Percentiles rank a stretch among this genome's conserved stretches.
Evolutionary conservation across 2,113 vertebrate species (phyloP).

Genomic region (Chroicocephalus ridibundus): DNA sequence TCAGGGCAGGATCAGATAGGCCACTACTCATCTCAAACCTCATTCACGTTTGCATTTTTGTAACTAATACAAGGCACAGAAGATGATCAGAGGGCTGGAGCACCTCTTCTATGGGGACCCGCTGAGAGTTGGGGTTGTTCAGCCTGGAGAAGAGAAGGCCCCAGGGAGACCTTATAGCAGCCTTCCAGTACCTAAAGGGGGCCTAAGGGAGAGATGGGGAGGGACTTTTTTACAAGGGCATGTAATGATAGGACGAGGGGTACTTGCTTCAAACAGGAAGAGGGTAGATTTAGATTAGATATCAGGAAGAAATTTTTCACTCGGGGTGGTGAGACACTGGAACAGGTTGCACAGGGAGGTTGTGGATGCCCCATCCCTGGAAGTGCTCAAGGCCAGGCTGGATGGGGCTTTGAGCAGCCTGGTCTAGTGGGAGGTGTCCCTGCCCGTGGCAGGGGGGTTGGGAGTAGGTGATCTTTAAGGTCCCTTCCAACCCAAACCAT

Average conservation of each 20-base stretch:
- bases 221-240: not conserved
- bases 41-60: not conserved
- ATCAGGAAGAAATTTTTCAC: not conserved
- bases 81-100: not conserved
- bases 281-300: not conserved
- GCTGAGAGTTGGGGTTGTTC: too few relatives aligned
- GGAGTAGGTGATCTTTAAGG: not conserved
- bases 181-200: not conserved
- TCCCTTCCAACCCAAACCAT: not conserved
- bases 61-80: not conserved
- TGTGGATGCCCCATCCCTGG: not conserved
- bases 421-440: not conserved
- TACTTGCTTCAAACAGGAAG: not conserved
- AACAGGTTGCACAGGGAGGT: not conserved
- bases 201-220: not conserved
- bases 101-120: too few relatives aligned
- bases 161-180: not conserved
- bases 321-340: not conserved
- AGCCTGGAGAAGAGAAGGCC: not conserved
- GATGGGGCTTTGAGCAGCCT: not conserved
- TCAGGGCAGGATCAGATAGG: not conserved
- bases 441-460: not conserved
- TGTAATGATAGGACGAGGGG: not conserved
- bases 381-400: not conserved
- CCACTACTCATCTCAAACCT: not conserved